A percentile compares a stretch with the other conserved stretches of the same genome.
phyloP scores from a whole-genome alignment of 1,140 invertebrate species.

The Eulimnadia texana region DNA sequence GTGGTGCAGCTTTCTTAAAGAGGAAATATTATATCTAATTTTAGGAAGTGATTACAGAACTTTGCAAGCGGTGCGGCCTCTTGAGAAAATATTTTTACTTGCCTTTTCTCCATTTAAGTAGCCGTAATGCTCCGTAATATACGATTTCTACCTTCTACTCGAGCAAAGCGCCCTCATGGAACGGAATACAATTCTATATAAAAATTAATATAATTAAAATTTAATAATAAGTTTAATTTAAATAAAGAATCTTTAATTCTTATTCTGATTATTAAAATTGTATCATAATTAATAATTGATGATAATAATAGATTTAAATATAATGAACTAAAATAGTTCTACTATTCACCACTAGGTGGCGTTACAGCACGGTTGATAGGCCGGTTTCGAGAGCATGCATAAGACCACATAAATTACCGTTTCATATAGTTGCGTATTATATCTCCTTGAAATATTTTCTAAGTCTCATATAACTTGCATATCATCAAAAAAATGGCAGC shows the following conservation, averaged over 20 bases:
- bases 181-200: neutral
- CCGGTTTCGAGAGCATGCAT: neutral
- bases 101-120: neutral
- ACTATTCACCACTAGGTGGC: neutral
- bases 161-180: neutral
- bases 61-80: neutral
- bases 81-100: neutral
- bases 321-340: neutral
- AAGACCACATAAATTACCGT: neutral
- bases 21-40: neutral
- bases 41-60: neutral
- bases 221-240: too few species aligned
- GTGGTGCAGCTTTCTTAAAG: too few species aligned
- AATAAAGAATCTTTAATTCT: too few species aligned
- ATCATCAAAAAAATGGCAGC: neutral
- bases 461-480: neutral
- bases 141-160: neutral
- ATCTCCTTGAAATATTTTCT: neutral
- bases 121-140: neutral
- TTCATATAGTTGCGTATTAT: neutral
- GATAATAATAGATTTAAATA: neutral
- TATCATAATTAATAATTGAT: neutral
- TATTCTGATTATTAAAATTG: too few species aligned
- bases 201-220: neutral
- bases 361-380: neutral